These are phyloP conservation scores for Spea hammondii DNA, from an alignment of 2,797 vertebrate species.

Conservation along the genomic window DNA sequence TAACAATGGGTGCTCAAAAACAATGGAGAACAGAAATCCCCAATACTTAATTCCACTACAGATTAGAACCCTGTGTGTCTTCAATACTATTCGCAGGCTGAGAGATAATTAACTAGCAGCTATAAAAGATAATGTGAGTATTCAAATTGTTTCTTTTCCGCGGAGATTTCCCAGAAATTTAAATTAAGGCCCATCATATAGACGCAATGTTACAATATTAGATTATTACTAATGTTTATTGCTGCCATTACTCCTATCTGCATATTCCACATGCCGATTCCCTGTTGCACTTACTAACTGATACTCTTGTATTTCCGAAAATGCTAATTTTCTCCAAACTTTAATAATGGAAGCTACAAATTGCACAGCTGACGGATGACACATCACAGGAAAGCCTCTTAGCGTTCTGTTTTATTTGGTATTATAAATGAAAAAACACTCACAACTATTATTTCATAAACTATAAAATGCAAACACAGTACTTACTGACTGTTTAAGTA, in stretches of 20 bases:
- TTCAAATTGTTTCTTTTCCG: not conserved
- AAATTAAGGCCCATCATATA: not conserved
- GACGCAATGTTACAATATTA: conserved; percentile 6
- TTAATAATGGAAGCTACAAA: conserved; percentile 10
- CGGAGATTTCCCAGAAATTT: not conserved
- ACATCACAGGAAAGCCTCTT: not conserved
- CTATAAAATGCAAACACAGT: not conserved
- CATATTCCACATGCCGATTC: not conserved
- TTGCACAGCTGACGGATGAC: not conserved
- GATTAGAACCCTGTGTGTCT: no score
- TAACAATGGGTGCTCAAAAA: no score
- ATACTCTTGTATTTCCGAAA: not conserved
- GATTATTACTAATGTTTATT: conserved; percentile 1
- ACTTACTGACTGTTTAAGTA: not conserved
- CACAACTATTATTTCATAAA: not conserved
- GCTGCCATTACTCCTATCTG: conserved; percentile 3
- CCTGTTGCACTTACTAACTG: conserved; percentile 9
- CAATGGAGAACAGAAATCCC: no score
- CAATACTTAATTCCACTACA: no score
- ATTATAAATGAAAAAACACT: not conserved
- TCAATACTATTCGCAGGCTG: not conserved
- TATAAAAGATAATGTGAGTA: not conserved
- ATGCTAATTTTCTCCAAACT: not conserved
- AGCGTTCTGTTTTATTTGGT: not conserved
- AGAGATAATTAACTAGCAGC: not conserved